phyloP scores from a whole-genome alignment of 2,888 invertebrate genomes.

The Brachylomia viminalis region DNA sequence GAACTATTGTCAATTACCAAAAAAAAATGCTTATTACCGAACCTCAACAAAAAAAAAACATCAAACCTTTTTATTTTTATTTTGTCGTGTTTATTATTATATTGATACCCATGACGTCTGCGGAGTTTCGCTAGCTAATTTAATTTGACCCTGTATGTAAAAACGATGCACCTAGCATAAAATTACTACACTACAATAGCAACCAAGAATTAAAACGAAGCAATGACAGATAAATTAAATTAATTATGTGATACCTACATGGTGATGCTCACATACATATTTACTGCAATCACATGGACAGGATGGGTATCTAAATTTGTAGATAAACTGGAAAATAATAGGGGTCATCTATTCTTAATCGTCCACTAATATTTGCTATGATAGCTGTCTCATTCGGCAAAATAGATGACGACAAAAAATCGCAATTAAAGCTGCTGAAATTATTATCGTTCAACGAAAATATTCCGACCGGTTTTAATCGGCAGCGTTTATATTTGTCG shows the following conservation, averaged over 20 bases:
- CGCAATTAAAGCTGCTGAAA: slow-evolving; percentile 26
- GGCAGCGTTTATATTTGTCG: slow-evolving; percentile 55
- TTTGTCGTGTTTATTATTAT: no score
- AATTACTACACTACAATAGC: neutral
- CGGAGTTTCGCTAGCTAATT: no score
- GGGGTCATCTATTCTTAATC: neutral
- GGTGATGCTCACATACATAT: neutral
- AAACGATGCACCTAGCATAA: neutral
- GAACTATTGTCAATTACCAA: no score
- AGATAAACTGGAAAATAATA: neutral
- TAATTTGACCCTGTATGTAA: neutral
- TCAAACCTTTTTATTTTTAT: no score
- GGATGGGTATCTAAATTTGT: neutral
- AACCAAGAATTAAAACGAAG: neutral
- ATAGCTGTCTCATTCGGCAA: slow-evolving; percentile 4
- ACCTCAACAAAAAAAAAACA: no score
- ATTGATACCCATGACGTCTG: no score
- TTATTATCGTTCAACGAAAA: slow-evolving; percentile 36
- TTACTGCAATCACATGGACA: neutral
- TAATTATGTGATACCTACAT: neutral
- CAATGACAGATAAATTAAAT: neutral
- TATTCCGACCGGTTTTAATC: slow-evolving; percentile 39
- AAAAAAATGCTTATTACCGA: no score
- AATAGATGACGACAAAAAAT: slow-evolving; percentile 15
- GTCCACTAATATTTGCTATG: neutral